phyloP scores from a whole-genome alignment of 2,113 vertebrate genomes.

The Alces alces region DNA sequence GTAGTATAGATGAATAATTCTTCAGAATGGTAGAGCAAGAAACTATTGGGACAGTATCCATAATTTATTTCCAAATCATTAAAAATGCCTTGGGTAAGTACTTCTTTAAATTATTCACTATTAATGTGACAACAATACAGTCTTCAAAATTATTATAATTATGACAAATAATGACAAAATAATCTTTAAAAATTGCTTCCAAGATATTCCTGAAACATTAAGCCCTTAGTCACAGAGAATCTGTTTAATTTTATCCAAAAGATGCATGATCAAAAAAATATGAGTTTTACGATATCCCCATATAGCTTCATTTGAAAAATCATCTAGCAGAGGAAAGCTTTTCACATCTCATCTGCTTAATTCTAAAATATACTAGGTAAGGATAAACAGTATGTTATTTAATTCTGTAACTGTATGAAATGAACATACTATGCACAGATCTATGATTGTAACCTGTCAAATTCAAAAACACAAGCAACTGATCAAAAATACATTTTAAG shows the following conservation, averaged over 20 bases:
- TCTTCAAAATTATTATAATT: conserved; percentile 32
- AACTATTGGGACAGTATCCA: neutral
- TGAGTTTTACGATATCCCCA: neutral
- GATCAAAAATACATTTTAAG: neutral
- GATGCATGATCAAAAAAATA: neutral
- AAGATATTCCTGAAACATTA: neutral
- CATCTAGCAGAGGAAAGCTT: neutral
- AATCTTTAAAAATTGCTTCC: neutral
- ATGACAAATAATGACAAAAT: conserved; percentile 27
- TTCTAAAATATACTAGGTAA: neutral
- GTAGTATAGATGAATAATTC: neutral
- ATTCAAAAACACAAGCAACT: conserved; percentile 10
- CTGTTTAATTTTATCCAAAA: conserved; percentile 42
- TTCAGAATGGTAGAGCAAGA: neutral
- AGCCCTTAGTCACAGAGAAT: neutral
- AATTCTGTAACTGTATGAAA: conserved; percentile 14
- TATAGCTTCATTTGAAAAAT: neutral
- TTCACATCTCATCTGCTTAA: conserved; percentile 14
- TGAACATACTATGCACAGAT: conserved; percentile 14
- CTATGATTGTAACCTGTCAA: neutral
- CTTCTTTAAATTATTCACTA: neutral
- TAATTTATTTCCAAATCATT: neutral
- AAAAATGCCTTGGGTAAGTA: neutral
- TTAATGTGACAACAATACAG: neutral
- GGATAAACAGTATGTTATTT: neutral